Percentiles rank a stretch among this genome's conserved stretches.
Conservation (phyloP, 92 coral and sea anemone species). For the Parazoanthus swiftii region DNA sequence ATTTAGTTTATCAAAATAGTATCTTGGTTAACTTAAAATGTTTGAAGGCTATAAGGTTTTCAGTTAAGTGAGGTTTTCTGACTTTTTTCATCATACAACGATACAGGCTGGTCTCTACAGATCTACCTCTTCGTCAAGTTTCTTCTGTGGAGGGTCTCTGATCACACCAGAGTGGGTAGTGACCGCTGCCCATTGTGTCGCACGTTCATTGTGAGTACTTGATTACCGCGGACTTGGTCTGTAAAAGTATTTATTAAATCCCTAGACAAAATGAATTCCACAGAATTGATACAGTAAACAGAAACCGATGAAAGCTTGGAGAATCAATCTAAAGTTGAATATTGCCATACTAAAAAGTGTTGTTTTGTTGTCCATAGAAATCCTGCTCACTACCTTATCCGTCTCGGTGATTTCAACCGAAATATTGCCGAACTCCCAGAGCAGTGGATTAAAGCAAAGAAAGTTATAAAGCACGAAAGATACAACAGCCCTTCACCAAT, state of each 20-base stretch:
- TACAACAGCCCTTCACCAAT: constrained; percentile 31
- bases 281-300: not conserved
- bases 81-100: not conserved
- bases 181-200: constrained; percentile 32
- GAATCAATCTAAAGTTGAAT: too few species aligned
- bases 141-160: constrained; percentile 35
- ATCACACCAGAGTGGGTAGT: constrained; percentile 24
- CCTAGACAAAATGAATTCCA: too few species aligned
- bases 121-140: not conserved
- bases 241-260: not conserved
- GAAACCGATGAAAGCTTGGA: too few species aligned
- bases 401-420: constrained; percentile 39
- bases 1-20: too few species aligned
- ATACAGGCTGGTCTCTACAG: constrained; percentile 15
- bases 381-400: constrained; percentile 33
- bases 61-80: too few species aligned
- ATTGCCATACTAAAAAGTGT: too few species aligned
- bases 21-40: too few species aligned
- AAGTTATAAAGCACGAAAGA: constrained; percentile 34
- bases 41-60: too few species aligned
- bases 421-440: constrained; percentile 10
- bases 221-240: not conserved
- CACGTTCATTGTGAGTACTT: constrained; percentile 13
- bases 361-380: not conserved
- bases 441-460: constrained; percentile 23